Conservation (phyloP, 2,888 invertebrate species). For the Celastrina argiolus region DNA sequence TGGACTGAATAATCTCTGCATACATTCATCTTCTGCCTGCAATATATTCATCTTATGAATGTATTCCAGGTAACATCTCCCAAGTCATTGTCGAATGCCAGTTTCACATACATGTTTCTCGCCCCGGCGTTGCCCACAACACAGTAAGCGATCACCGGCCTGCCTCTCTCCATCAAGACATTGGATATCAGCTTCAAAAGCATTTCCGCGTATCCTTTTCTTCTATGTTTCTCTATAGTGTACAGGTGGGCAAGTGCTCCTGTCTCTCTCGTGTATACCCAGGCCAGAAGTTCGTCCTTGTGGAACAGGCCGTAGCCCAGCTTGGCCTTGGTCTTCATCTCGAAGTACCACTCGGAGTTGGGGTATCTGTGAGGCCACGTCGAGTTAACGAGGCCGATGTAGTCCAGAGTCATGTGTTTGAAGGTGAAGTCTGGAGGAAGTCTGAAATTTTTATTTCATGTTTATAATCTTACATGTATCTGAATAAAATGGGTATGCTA, state of each 20-base stretch:
- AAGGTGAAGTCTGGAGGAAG: slow-evolving; percentile 40
- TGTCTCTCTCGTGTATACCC: slow-evolving; percentile 49
- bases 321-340: slow-evolving; percentile 45
- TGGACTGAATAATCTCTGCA: no score
- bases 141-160: slow-evolving; percentile 44
- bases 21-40: no score
- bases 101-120: slow-evolving; percentile 46
- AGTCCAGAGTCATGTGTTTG: slow-evolving; percentile 39
- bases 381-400: slow-evolving; percentile 42
- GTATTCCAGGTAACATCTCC: slow-evolving; percentile 40
- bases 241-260: slow-evolving; percentile 52
- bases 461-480: no score
- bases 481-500: no score
- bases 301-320: slow-evolving; percentile 48
- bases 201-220: slow-evolving; percentile 50
- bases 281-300: slow-evolving; percentile 41
- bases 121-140: slow-evolving; percentile 44
- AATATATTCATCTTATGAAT: background rate
- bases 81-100: slow-evolving; percentile 39
- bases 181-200: slow-evolving; percentile 48
- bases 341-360: slow-evolving; percentile 43
- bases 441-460: slow-evolving; percentile 39
- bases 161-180: slow-evolving; percentile 40
- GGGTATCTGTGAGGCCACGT: slow-evolving; percentile 50
- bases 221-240: slow-evolving; percentile 48